phyloP scores from a whole-genome alignment of 2,888 invertebrate species.

The Drosophila neutralis region DNA sequence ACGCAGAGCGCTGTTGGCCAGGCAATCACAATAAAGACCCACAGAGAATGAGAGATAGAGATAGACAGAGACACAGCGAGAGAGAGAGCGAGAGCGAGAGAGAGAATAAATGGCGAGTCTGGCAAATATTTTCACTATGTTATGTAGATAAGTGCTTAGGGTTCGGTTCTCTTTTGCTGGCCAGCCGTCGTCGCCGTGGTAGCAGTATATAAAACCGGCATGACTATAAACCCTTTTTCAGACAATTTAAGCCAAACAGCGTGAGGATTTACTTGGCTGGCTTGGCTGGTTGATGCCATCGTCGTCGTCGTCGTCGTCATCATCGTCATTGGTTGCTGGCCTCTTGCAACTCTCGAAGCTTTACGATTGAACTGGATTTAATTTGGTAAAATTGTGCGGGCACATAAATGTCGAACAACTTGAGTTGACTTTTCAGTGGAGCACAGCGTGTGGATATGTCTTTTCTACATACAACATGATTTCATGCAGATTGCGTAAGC shows the following conservation, averaged over 20 bases:
- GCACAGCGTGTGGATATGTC: conserved; percentile 12
- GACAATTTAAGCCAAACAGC: conserved; percentile 78
- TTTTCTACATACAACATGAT: conserved; percentile 6
- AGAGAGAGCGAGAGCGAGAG: not conserved
- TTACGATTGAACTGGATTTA: conserved; percentile 78
- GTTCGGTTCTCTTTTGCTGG: conserved; percentile 25
- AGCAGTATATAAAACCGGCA: conserved; percentile 70
- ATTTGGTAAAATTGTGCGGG: conserved; percentile 77
- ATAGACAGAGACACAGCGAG: not conserved
- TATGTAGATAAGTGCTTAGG: conserved; percentile 73
- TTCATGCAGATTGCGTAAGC: conserved; percentile 54
- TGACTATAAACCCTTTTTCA: conserved; percentile 80
- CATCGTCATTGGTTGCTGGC: not conserved
- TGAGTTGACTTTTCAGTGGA: conserved; percentile 42
- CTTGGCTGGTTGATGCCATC: conserved; percentile 24
- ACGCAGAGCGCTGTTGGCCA: conserved; percentile 58
- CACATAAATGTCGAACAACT: conserved; percentile 72
- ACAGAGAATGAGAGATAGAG: conserved; percentile 1
- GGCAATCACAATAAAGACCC: conserved; percentile 60
- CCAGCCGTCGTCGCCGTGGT: not conserved
- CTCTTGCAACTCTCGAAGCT: conserved; percentile 54
- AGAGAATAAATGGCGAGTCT: conserved; percentile 16
- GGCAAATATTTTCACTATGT: conserved; percentile 69
- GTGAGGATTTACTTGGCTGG: conserved; percentile 66
- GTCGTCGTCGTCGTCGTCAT: not conserved